A percentile compares a stretch with the other conserved stretches of the same genome.
These are phyloP conservation scores for Mythimna loreyi DNA, from an alignment of 2,888 invertebrate species.

Conservation along the genomic window DNA sequence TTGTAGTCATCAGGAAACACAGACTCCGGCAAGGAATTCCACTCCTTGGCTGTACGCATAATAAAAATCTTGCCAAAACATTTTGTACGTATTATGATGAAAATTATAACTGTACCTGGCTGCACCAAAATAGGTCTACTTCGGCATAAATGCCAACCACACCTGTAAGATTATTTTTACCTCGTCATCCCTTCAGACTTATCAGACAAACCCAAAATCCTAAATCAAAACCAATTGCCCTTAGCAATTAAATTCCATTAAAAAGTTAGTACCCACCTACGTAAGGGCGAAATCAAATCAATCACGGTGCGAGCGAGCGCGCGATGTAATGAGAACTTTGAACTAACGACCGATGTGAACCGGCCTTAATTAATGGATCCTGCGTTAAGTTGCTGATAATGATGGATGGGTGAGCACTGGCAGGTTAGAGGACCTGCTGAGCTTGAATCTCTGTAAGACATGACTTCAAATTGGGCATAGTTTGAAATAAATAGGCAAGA, in stretches of 20 bases:
- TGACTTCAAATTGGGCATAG: not conserved
- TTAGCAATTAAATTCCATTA: constrained; percentile 52
- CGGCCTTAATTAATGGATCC: constrained; percentile 58
- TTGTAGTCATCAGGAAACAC: no score
- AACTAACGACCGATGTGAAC: constrained; percentile 57
- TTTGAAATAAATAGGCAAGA: not conserved
- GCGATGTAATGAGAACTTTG: constrained; percentile 56
- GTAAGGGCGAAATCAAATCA: constrained; percentile 49
- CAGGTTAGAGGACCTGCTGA: constrained; percentile 9
- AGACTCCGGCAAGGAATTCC: no score
- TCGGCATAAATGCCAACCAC: no score
- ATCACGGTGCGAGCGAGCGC: constrained; percentile 50
- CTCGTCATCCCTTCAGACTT: not conserved
- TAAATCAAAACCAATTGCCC: constrained; percentile 35
- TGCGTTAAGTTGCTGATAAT: constrained; percentile 45
- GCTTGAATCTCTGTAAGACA: not conserved
- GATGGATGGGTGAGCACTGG: constrained; percentile 35
- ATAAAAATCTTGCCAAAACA: no score
- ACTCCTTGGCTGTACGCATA: no score
- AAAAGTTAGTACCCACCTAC: constrained; percentile 44
- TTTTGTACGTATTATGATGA: no score
- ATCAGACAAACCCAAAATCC: not conserved
- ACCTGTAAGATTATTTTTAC: no score
- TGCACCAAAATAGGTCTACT: no score
- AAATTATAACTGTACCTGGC: no score